Percentiles rank a stretch among this genome's conserved stretches.
Conservation (phyloP, 2,113 vertebrate genomes). For the Struthio camelus region DNA sequence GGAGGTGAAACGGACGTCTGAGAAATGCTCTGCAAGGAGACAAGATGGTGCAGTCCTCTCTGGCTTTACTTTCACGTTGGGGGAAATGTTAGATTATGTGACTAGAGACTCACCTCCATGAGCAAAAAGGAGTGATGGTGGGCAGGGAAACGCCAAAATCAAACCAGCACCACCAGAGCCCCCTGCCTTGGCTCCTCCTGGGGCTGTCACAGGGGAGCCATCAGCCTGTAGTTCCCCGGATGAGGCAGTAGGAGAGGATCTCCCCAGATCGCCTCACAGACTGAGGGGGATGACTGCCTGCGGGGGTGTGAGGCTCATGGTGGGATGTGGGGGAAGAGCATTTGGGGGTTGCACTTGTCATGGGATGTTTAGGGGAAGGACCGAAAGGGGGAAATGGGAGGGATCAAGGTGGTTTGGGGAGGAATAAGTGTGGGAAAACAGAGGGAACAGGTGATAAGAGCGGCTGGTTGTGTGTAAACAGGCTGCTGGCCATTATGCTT, state of each 20-base stretch:
- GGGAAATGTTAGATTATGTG: neutral
- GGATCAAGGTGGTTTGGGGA: neutral
- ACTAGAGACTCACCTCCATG: neutral
- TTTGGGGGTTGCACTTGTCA: neutral
- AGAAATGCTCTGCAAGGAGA: accelerated
- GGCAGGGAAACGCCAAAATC: accelerated
- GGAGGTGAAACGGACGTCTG: neutral
- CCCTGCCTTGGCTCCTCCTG: neutral
- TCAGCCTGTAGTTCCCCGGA: neutral
- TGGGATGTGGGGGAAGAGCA: neutral
- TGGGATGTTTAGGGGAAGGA: neutral
- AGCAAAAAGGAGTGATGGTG: neutral
- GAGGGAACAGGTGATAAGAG: neutral
- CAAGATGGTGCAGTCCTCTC: accelerated
- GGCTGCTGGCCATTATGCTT: neutral
- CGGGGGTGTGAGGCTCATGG: accelerated
- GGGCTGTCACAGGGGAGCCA: neutral
- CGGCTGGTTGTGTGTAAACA: neutral
- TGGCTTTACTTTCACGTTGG: accelerated
- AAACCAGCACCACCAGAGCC: accelerated
- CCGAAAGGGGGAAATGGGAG: neutral
- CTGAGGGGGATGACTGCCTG: neutral
- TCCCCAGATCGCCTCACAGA: neutral
- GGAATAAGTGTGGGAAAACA: neutral
- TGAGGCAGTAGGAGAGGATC: neutral